Conservation (phyloP, 23 tunicate species). For the Clavelina lepadiformis region DNA sequence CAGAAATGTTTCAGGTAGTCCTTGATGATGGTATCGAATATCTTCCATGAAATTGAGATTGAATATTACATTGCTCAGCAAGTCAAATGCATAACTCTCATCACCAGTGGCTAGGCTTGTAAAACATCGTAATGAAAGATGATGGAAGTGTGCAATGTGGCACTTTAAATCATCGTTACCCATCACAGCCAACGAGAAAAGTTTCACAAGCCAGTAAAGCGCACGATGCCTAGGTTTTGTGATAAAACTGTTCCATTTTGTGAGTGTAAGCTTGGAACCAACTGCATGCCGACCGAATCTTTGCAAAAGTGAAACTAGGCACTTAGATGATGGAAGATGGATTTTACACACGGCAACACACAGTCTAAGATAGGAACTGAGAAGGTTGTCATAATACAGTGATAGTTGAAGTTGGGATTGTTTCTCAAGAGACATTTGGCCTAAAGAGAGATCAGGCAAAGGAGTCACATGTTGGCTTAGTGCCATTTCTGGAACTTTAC, state of each 20-base stretch:
- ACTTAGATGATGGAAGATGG: too few species aligned
- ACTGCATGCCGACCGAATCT: neutral
- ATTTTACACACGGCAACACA: slow-evolving; percentile 30
- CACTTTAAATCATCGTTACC: neutral
- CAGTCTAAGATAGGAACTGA: slow-evolving; percentile 29
- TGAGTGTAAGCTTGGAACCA: too few species aligned
- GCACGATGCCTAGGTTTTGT: too few species aligned
- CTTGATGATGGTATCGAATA: too few species aligned
- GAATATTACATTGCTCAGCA: slow-evolving; percentile 8
- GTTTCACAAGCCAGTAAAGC: slow-evolving; percentile 31
- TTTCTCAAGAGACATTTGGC: neutral
- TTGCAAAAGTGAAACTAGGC: neutral
- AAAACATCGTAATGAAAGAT: slow-evolving; percentile 10
- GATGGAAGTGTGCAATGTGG: slow-evolving; percentile 15
- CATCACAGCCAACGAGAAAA: slow-evolving; percentile 5
- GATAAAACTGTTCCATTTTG: too few species aligned
- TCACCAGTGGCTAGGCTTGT: slow-evolving; percentile 20
- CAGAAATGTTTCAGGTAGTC: too few species aligned
- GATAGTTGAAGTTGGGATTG: neutral
- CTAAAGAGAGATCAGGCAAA: slow-evolving; percentile 28
- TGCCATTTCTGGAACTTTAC: too few species aligned
- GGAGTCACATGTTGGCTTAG: slow-evolving; percentile 8
- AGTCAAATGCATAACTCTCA: neutral
- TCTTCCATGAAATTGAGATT: neutral
- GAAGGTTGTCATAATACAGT: slow-evolving; percentile 1